Conservation (phyloP, 2,888 invertebrate genomes). For the Lepidocyrtoides sp. region DNA sequence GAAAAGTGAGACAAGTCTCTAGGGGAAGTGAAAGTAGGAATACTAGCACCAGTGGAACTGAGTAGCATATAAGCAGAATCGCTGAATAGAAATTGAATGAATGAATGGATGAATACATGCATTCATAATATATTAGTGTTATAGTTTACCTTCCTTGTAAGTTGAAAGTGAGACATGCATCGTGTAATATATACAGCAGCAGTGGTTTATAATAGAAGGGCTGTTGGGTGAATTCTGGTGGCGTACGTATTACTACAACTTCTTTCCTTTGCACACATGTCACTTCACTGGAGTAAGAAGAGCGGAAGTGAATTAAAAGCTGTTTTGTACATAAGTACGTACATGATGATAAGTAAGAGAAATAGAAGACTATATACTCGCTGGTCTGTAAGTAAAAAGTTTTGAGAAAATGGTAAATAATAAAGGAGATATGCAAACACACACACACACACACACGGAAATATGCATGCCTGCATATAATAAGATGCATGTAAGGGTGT, state of each 20-base stretch:
- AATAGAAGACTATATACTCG: background rate
- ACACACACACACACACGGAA: too few species aligned
- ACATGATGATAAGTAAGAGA: background rate
- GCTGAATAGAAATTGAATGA: background rate
- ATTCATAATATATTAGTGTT: background rate
- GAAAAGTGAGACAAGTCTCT: constrained; percentile 11
- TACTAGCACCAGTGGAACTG: background rate
- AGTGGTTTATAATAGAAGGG: too few species aligned
- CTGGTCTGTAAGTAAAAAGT: background rate
- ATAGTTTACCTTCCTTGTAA: background rate
- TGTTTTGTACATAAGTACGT: background rate
- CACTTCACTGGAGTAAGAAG: constrained; percentile 42
- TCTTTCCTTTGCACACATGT: constrained; percentile 49
- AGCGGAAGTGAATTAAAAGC: constrained; percentile 67
- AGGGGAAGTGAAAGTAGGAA: background rate
- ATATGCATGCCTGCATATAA: too few species aligned
- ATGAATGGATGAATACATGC: background rate
- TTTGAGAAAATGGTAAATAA: background rate
- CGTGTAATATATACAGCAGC: too few species aligned
- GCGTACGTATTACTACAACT: too few species aligned
- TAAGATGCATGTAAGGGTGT: background rate
- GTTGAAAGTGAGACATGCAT: too few species aligned
- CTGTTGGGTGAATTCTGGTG: too few species aligned
- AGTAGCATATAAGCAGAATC: background rate
- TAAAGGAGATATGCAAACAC: background rate